Evolutionary conservation across 2,797 vertebrate genomes (phyloP).

Genomic region (Darevskia nairensis): DNA sequence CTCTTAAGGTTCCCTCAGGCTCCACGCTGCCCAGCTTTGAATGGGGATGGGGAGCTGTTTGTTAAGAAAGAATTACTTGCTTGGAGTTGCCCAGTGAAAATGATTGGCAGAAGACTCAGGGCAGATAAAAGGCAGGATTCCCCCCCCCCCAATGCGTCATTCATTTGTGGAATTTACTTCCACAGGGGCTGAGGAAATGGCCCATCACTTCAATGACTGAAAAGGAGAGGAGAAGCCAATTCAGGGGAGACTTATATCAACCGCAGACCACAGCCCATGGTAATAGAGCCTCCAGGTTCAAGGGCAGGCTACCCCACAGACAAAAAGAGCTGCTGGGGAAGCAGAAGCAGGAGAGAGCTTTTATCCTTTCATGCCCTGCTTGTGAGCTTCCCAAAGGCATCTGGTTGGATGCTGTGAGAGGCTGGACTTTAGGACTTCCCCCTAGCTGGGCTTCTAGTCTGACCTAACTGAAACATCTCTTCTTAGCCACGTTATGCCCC

Average conservation of each 20-base stretch:
- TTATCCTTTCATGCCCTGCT: accelerated
- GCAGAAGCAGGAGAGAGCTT: not conserved
- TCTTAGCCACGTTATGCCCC: not conserved
- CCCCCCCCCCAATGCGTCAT: too few species aligned
- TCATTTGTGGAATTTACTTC: not conserved
- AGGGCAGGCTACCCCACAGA: not conserved
- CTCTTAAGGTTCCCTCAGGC: too few species aligned
- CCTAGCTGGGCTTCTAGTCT: not conserved
- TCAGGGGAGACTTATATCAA: too few species aligned
- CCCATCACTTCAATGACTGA: not conserved
- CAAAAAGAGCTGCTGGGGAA: not conserved
- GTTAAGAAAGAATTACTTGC: too few species aligned
- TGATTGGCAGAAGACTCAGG: not conserved
- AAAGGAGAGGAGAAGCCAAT: too few species aligned
- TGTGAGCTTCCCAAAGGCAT: not conserved
- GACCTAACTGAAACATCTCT: not conserved
- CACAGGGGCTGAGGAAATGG: too few species aligned
- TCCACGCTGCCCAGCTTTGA: too few species aligned
- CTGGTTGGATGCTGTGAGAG: not conserved
- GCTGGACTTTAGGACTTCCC: not conserved
- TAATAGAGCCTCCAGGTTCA: not conserved
- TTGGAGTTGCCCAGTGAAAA: too few species aligned
- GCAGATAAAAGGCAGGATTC: not conserved
- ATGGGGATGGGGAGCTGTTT: too few species aligned
- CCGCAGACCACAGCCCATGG: too few species aligned